Conservation (phyloP, 2,113 vertebrate species). For the Leptodactylus fuscus region DNA sequence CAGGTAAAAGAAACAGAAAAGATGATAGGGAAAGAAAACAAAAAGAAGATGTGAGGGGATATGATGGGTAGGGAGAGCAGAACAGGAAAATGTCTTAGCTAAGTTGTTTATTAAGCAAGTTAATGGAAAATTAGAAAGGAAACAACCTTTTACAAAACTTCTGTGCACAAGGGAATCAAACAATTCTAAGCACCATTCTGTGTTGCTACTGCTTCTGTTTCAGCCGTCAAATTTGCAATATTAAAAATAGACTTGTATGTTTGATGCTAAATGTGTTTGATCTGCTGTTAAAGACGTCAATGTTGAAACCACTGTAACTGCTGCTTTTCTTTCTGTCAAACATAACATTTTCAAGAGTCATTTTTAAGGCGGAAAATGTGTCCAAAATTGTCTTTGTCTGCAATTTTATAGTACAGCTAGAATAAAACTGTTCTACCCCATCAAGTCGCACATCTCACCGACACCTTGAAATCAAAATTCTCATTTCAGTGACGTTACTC, state of each 20-base stretch:
- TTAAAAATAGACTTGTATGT: background rate
- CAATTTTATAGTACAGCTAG: background rate
- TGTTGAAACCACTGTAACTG: background rate
- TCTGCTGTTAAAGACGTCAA: background rate
- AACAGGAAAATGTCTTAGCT: too few relatives aligned
- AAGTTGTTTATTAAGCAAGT: too few relatives aligned
- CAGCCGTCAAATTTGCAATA: background rate
- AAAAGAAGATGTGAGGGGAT: too few relatives aligned
- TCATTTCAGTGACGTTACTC: background rate
- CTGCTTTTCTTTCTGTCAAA: background rate
- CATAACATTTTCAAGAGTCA: background rate
- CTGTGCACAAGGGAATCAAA: background rate
- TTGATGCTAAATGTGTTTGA: constrained; percentile 7
- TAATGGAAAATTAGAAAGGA: too few relatives aligned
- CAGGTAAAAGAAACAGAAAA: too few relatives aligned
- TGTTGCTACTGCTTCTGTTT: background rate
- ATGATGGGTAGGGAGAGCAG: too few relatives aligned
- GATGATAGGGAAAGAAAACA: too few relatives aligned
- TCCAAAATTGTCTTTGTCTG: background rate
- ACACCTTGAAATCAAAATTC: background rate
- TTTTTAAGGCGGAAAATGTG: background rate
- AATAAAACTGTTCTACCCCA: background rate
- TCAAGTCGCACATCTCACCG: background rate
- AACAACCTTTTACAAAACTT: too few relatives aligned
- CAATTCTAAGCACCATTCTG: background rate